Evolutionary conservation across 2,888 invertebrate genomes (phyloP).

Genomic region (Oscheius sp.): DNA sequence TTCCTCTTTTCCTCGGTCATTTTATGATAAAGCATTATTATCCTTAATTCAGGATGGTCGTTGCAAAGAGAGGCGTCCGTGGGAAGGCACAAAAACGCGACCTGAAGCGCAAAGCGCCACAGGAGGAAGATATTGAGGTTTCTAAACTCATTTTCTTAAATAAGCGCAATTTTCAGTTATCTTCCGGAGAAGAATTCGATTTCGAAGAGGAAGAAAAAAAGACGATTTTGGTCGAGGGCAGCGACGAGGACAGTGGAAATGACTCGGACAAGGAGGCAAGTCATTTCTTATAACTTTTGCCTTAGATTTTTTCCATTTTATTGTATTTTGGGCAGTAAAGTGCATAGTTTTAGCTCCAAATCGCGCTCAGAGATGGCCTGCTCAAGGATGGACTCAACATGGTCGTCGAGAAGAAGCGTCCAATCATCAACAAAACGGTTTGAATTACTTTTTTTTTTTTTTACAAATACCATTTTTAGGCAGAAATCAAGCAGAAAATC

Average conservation of each 20-base stretch:
- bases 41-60: slow-evolving; percentile 13
- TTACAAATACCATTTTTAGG: slow-evolving; percentile 40
- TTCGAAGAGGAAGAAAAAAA: slow-evolving; percentile 25
- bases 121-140: slow-evolving; percentile 22
- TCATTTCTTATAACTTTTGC: neutral
- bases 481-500: slow-evolving; percentile 60
- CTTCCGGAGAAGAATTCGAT: slow-evolving; percentile 30
- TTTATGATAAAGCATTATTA: neutral
- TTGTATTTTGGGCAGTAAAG: neutral
- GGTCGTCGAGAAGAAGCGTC: slow-evolving; percentile 77
- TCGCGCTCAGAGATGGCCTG: slow-evolving; percentile 86
- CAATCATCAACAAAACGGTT: slow-evolving; percentile 83
- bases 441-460: slow-evolving; percentile 70
- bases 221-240: neutral
- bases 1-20: neutral
- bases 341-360: slow-evolving; percentile 81
- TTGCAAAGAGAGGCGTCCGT: slow-evolving; percentile 13
- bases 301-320: neutral
- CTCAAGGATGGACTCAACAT: slow-evolving; percentile 84
- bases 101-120: slow-evolving; percentile 19
- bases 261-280: slow-evolving; percentile 35
- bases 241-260: slow-evolving; percentile 26
- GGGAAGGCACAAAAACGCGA: neutral
- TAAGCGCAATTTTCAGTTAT: neutral
- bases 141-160: neutral